phyloP scores from a whole-genome alignment of 2,888 invertebrate species.

The Chironomus tentans region DNA sequence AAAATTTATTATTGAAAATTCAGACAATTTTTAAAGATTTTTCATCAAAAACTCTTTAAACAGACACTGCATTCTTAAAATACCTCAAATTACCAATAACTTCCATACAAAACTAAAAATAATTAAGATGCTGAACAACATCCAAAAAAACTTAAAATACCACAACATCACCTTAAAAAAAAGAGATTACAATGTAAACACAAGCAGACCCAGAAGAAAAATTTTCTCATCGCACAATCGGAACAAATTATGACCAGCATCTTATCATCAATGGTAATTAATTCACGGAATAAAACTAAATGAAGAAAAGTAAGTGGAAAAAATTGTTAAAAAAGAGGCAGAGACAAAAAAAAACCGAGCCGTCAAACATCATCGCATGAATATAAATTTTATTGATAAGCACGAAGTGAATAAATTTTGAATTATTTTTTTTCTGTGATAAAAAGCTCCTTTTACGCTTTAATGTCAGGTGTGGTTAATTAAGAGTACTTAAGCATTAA shows the following conservation, averaged over 20 bases:
- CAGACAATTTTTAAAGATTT: too few relatives aligned
- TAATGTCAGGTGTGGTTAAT: conserved; percentile 1
- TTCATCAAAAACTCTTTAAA: too few relatives aligned
- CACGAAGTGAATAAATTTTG: not conserved
- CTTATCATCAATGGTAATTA: not conserved
- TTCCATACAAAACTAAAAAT: too few relatives aligned
- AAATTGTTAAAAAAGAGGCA: not conserved
- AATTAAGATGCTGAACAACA: too few relatives aligned
- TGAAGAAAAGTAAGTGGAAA: not conserved
- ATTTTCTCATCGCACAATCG: not conserved
- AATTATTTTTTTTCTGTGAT: not conserved
- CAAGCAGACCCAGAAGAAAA: not conserved
- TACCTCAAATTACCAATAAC: too few relatives aligned
- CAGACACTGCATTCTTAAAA: too few relatives aligned
- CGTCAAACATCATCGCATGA: conserved; percentile 12
- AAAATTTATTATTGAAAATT: too few relatives aligned
- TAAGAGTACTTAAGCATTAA: not conserved
- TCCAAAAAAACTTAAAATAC: too few relatives aligned
- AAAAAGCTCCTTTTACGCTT: not conserved
- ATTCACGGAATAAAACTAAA: not conserved
- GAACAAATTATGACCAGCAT: not conserved
- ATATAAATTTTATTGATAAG: conserved; percentile 23
- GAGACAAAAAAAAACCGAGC: not conserved
- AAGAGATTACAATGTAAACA: too few relatives aligned
- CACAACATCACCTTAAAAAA: too few relatives aligned